phyloP scores from a whole-genome alignment of 2,797 vertebrate genomes.

The Phataginus tricuspis region DNA sequence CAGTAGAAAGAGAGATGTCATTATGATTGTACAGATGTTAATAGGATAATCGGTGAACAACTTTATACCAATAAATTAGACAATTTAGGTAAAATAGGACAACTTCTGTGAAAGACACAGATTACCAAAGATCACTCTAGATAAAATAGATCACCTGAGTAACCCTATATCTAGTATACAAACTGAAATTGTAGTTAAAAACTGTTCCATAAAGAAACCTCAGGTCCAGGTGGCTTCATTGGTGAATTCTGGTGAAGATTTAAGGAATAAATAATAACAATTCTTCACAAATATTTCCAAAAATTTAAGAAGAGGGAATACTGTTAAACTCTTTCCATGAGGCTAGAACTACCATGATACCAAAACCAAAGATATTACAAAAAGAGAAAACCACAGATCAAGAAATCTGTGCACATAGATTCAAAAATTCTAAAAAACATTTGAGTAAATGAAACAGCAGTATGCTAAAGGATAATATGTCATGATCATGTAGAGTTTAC shows the following conservation, averaged over 20 bases:
- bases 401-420: not conserved
- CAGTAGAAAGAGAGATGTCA: not conserved
- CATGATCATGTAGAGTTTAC: not conserved
- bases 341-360: not conserved
- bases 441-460: not conserved
- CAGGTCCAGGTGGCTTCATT: not conserved
- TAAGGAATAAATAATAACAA: not conserved
- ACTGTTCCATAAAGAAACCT: not conserved
- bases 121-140: not conserved
- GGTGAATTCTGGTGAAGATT: not conserved
- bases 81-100: not conserved
- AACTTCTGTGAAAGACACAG: not conserved
- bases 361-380: not conserved
- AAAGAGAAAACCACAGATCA: not conserved
- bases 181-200: not conserved
- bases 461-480: not conserved
- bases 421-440: not conserved
- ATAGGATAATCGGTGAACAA: not conserved
- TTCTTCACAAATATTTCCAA: not conserved
- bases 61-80: not conserved
- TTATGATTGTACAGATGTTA: not conserved
- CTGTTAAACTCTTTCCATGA: not conserved
- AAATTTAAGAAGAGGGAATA: not conserved
- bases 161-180: not conserved
- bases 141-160: not conserved